Evolutionary conservation across 2,113 vertebrate species (phyloP).

Genomic region (Corynorhinus townsendii): DNA sequence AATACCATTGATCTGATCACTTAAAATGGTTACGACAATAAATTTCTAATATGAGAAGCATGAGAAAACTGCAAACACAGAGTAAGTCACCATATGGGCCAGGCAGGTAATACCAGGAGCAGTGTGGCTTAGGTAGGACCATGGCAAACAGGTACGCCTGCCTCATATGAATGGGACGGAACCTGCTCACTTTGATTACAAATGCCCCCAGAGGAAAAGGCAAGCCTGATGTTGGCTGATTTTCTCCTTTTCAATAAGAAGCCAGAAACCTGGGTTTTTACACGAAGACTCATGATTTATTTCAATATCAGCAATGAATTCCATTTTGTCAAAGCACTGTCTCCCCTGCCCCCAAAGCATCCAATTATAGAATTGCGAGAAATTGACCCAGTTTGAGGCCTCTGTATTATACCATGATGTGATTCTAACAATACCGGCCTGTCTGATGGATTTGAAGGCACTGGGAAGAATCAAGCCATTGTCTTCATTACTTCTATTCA

Average conservation of each 20-base stretch:
- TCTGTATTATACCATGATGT: background rate
- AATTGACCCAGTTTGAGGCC: background rate
- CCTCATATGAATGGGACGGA: background rate
- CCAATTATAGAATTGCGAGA: background rate
- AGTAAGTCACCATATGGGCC: background rate
- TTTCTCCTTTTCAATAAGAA: background rate
- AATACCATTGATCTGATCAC: background rate
- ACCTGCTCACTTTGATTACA: background rate
- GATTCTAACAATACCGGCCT: background rate
- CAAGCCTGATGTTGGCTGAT: too few relatives aligned
- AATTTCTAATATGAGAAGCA: background rate
- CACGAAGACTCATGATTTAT: background rate
- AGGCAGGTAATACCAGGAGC: background rate
- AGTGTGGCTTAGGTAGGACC: too few relatives aligned
- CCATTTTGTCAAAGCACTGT: background rate
- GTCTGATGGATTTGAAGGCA: background rate
- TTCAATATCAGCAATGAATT: background rate
- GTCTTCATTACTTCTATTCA: background rate
- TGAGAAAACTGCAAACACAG: background rate
- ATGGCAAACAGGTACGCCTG: background rate
- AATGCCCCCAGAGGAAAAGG: background rate
- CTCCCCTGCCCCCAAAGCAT: background rate
- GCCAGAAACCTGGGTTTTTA: background rate
- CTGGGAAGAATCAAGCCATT: background rate
- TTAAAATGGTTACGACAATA: background rate